A percentile compares a stretch with the other conserved stretches of the same genome.
Evolutionary conservation across 1,140 invertebrate species (phyloP).

Genomic region (Penaeus chinensis): DNA sequence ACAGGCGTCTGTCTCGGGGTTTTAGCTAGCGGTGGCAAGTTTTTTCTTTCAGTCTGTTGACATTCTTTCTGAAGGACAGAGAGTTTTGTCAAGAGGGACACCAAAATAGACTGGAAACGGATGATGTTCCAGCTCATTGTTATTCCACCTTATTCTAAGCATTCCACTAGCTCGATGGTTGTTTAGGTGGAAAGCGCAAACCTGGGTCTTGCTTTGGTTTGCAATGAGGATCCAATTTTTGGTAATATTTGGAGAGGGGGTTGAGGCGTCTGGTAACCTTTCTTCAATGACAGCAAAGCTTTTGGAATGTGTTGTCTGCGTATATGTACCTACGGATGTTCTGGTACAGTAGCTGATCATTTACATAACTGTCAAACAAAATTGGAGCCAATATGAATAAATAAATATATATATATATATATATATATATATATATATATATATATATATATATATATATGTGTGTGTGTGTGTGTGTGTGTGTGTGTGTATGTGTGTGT

Average conservation of each 20-base stretch:
- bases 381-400: background rate
- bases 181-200: background rate
- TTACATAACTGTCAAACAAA: background rate
- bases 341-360: background rate
- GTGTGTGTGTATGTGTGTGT: background rate
- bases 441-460: conserved; percentile 13
- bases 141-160: background rate
- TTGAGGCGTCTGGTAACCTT: background rate
- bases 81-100: background rate
- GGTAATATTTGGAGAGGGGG: background rate
- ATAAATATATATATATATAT: conserved; percentile 6
- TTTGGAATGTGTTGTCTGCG: background rate
- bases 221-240: background rate
- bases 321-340: background rate
- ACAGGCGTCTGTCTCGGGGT: background rate
- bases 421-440: background rate
- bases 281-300: background rate
- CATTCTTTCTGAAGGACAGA: conserved; percentile 4
- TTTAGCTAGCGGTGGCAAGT: background rate
- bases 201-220: background rate
- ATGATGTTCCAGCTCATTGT: background rate
- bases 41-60: background rate
- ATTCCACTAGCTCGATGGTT: background rate
- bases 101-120: background rate
- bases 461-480: background rate